These are phyloP conservation scores for Brachirus orientalis DNA, from an alignment of 2,113 vertebrate species.

Conservation along the genomic window DNA sequence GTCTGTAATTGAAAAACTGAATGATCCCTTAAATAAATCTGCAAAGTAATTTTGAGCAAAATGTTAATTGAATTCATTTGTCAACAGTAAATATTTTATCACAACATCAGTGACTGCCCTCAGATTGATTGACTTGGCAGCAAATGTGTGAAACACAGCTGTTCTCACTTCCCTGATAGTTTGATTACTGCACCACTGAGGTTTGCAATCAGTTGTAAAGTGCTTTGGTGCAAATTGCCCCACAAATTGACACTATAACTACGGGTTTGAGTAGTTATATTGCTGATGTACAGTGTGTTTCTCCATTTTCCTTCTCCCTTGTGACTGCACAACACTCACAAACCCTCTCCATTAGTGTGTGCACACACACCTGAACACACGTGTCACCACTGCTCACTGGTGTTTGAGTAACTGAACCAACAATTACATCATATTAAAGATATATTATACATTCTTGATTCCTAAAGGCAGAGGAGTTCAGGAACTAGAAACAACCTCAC, in stretches of 20 bases:
- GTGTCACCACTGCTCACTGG: too few relatives aligned
- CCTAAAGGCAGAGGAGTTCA: too few relatives aligned
- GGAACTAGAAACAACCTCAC: too few relatives aligned
- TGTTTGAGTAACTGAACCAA: too few relatives aligned
- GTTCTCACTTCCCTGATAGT: constrained; percentile 3
- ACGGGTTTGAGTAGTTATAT: constrained; percentile 41
- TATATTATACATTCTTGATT: too few relatives aligned
- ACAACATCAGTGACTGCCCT: too few relatives aligned
- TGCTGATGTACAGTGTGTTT: constrained; percentile 41
- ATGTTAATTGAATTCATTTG: too few relatives aligned
- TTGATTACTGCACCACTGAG: constrained; percentile 17
- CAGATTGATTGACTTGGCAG: too few relatives aligned
- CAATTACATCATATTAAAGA: too few relatives aligned
- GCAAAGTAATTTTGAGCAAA: not conserved
- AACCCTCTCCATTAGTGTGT: not conserved
- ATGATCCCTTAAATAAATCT: constrained; percentile 23
- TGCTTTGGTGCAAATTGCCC: constrained; percentile 51
- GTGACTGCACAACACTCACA: constrained; percentile 36
- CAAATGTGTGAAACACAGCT: constrained; percentile 1
- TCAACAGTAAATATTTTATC: too few relatives aligned
- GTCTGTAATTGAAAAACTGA: too few relatives aligned
- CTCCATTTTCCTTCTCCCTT: constrained; percentile 31
- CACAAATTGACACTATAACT: constrained; percentile 42
- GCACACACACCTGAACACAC: too few relatives aligned
- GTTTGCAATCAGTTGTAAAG: constrained; percentile 60